These are phyloP conservation scores for Psilopsiagon aurifrons DNA, from an alignment of 2,113 vertebrate species.

Conservation along the genomic window DNA sequence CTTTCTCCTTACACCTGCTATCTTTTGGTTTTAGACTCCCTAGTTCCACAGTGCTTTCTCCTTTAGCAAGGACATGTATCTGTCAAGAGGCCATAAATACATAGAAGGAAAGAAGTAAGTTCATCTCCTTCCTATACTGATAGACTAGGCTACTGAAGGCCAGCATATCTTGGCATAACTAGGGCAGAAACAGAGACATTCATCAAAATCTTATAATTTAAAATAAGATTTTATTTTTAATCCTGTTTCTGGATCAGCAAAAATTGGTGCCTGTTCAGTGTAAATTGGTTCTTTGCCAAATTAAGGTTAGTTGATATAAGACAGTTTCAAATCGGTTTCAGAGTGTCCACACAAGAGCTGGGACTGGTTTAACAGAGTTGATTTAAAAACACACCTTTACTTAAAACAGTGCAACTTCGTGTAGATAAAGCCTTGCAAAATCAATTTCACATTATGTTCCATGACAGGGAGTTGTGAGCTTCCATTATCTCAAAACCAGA, in stretches of 20 bases:
- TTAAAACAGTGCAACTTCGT: slow-evolving; percentile 30
- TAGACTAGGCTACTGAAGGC: not conserved
- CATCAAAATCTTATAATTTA: not conserved
- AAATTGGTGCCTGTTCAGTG: not conserved
- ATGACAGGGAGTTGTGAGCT: slow-evolving; percentile 44
- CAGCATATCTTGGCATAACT: not conserved
- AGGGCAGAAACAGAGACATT: not conserved
- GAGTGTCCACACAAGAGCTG: slow-evolving; percentile 23
- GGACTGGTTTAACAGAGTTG: slow-evolving; percentile 51
- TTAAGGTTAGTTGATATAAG: slow-evolving; percentile 23
- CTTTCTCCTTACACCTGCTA: not conserved
- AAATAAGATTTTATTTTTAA: not conserved
- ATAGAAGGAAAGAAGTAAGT: not conserved
- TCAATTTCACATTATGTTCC: slow-evolving; percentile 58
- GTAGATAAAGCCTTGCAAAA: slow-evolving; percentile 52
- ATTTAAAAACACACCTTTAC: slow-evolving; percentile 60
- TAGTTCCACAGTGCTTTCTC: not conserved
- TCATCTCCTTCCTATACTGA: not conserved
- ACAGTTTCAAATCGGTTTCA: slow-evolving; percentile 24
- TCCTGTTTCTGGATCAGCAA: not conserved
- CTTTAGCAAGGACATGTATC: rapidly evolving
- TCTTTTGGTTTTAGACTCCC: not conserved
- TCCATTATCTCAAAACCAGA: slow-evolving; percentile 49
- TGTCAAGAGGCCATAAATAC: not conserved
- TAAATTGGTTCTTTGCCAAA: not conserved